These are phyloP conservation scores for Aquatica leii DNA, from an alignment of 2,888 invertebrate species.

Conservation along the genomic window DNA sequence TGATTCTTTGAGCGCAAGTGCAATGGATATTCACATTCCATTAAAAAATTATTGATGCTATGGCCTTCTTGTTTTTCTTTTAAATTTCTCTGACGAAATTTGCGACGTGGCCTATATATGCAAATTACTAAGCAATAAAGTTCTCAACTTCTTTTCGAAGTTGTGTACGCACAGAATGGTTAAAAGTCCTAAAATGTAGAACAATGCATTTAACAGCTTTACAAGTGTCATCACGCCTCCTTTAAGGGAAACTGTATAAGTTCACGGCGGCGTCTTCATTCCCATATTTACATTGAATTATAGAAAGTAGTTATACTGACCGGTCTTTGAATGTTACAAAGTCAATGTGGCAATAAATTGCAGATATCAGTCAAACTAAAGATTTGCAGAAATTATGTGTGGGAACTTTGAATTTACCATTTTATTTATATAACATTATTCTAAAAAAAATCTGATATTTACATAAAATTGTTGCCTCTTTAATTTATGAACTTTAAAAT, in stretches of 20 bases:
- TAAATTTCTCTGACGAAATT: slow-evolving; percentile 7
- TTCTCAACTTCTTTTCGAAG: slow-evolving; percentile 3
- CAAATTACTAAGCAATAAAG: neutral
- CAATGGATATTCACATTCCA: slow-evolving; percentile 45
- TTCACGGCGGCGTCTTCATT: slow-evolving; percentile 36
- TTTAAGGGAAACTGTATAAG: slow-evolving; percentile 32
- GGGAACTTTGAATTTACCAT: slow-evolving; percentile 9
- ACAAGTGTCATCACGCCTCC: slow-evolving; percentile 38
- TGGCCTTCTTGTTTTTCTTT: slow-evolving; percentile 11
- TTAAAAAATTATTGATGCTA: slow-evolving; percentile 26
- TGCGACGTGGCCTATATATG: slow-evolving; percentile 25
- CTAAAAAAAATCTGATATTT: too few relatives aligned
- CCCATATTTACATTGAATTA: slow-evolving; percentile 34
- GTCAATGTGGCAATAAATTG: slow-evolving; percentile 23
- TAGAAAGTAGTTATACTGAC: slow-evolving; percentile 27
- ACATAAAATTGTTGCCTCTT: too few relatives aligned
- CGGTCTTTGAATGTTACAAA: slow-evolving; percentile 22
- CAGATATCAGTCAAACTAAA: slow-evolving; percentile 16
- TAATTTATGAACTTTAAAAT: too few relatives aligned
- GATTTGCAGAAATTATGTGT: slow-evolving; percentile 11
- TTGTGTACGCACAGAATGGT: slow-evolving; percentile 19
- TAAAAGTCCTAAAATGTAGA: slow-evolving; percentile 14
- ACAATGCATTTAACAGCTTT: slow-evolving; percentile 29
- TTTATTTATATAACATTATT: too few relatives aligned
- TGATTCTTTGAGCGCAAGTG: slow-evolving; percentile 39